These are phyloP conservation scores for Argyrosomus regius DNA, from an alignment of 2,797 vertebrate genomes.

Conservation along the genomic window DNA sequence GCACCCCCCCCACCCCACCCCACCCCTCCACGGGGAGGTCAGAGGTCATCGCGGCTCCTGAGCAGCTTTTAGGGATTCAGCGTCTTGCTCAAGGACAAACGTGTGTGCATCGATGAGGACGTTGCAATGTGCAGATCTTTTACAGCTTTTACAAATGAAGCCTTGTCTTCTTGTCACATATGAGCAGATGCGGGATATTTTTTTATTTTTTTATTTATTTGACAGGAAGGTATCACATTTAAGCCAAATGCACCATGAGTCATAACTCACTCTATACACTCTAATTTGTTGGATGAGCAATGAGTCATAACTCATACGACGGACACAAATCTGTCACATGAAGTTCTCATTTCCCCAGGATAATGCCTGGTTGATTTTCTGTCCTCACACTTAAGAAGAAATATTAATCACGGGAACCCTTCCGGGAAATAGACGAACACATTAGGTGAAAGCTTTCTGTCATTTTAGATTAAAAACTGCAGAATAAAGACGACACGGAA, in stretches of 20 bases:
- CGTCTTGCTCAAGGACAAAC: constrained; percentile 23
- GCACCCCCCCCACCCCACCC: no score
- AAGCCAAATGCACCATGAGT: constrained; percentile 54
- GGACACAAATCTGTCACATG: constrained; percentile 56
- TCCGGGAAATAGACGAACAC: constrained; percentile 21
- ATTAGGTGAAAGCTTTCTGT: constrained; percentile 38
- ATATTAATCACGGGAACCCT: constrained; percentile 1
- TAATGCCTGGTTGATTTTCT: constrained; percentile 40
- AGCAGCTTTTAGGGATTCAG: constrained; percentile 20
- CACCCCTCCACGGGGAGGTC: constrained; percentile 33
- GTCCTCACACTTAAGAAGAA: constrained; percentile 12
- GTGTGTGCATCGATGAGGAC: not conserved
- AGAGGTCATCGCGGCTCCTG: constrained; percentile 27
- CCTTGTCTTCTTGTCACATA: not conserved
- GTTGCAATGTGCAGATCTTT: not conserved
- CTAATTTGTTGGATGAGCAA: constrained; percentile 25
- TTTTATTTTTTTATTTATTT: not conserved
- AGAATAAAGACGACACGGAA: constrained; percentile 8
- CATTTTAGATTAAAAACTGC: constrained; percentile 42
- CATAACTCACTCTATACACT: constrained; percentile 43
- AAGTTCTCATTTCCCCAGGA: constrained; percentile 47
- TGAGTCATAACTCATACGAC: constrained; percentile 57
- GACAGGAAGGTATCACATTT: constrained; percentile 19
- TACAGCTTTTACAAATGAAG: not conserved
- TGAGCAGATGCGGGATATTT: constrained; percentile 1